These are phyloP conservation scores for Platycnemis pennipes DNA, from an alignment of 2,888 invertebrate species.

Conservation along the genomic window DNA sequence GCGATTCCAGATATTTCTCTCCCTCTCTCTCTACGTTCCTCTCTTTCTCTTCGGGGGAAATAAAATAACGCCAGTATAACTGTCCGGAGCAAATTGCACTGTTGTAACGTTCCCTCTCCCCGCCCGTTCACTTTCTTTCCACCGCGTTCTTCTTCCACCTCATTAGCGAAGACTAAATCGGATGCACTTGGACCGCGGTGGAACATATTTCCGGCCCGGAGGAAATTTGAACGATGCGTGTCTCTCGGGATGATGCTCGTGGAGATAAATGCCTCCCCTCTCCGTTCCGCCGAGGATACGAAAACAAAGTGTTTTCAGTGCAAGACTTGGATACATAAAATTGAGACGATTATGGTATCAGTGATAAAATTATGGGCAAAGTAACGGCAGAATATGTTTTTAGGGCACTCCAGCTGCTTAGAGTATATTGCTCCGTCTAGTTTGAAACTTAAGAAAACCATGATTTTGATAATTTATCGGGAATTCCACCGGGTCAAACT, in stretches of 20 bases:
- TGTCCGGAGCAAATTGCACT: constrained; percentile 7
- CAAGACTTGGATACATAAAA: not conserved
- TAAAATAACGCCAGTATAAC: constrained; percentile 25
- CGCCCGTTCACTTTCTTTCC: not conserved
- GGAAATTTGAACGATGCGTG: not conserved
- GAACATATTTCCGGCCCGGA: not conserved
- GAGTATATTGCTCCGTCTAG: no score
- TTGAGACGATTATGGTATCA: not conserved
- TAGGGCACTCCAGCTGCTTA: no score
- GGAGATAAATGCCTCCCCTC: not conserved
- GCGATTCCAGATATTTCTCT: constrained; percentile 31
- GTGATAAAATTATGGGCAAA: no score
- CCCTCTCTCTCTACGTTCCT: not conserved
- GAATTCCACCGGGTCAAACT: no score
- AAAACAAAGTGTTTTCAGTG: not conserved
- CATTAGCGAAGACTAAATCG: constrained; percentile 26
- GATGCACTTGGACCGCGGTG: not conserved
- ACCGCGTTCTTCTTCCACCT: constrained; percentile 1
- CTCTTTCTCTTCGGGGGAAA: not conserved
- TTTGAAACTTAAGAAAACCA: no score
- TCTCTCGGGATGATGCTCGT: not conserved
- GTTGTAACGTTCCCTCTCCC: constrained; percentile 19
- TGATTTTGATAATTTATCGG: no score
- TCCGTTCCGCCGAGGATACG: not conserved
- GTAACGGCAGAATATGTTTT: no score